These are phyloP conservation scores for Stichodactyla helianthus DNA, from an alignment of 64 coral and sea anemone species.

Conservation along the genomic window DNA sequence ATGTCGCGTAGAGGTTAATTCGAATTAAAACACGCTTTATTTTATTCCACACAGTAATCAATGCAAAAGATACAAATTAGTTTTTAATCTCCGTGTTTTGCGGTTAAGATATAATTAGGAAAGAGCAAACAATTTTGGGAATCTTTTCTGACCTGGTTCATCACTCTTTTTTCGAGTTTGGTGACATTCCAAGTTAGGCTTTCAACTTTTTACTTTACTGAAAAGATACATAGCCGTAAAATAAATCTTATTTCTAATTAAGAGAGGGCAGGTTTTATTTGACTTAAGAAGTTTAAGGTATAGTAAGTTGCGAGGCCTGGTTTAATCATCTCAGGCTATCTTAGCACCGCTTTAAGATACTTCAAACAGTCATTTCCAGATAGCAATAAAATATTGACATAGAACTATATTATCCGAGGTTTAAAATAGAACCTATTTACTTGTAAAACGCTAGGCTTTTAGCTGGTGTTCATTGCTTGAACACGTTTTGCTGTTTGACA, in stretches of 20 bases:
- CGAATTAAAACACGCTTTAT: background rate
- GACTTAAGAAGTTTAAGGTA: too few species aligned
- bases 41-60: background rate
- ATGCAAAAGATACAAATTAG: background rate
- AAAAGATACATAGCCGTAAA: background rate
- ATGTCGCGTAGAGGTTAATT: background rate
- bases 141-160: background rate
- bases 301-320: too few species aligned
- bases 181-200: background rate
- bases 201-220: background rate
- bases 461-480: background rate
- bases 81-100: background rate
- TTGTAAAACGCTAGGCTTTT: background rate
- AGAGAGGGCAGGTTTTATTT: too few species aligned
- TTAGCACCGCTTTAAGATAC: background rate
- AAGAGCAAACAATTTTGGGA: background rate
- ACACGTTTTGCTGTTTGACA: conserved; percentile 19
- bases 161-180: background rate
- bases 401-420: background rate
- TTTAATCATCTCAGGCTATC: background rate
- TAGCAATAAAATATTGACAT: background rate
- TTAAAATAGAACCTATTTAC: background rate
- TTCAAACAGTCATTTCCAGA: conserved; percentile 2
- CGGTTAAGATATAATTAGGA: background rate
- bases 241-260: too few species aligned